A percentile compares a stretch with the other conserved stretches of the same genome.
Conservation (phyloP, 1,140 invertebrate genomes). For the Drosophila dunni region DNA sequence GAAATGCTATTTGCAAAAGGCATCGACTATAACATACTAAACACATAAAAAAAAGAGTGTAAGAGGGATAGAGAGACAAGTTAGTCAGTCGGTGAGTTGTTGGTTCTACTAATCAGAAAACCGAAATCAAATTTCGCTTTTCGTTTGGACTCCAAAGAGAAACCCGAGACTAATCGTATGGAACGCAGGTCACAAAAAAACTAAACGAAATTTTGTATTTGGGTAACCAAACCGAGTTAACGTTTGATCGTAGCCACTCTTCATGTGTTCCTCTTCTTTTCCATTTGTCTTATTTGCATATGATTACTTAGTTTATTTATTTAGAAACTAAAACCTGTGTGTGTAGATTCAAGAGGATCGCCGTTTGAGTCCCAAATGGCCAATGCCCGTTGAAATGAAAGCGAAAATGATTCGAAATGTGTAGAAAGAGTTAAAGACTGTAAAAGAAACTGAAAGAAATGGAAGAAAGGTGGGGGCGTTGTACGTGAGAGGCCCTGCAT, state of each 20-base stretch:
- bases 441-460: background rate
- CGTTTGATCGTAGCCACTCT: constrained; percentile 11
- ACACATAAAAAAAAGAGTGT: background rate
- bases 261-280: constrained; percentile 12
- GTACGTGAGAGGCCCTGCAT: constrained; percentile 50
- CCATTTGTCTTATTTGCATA: constrained; percentile 69
- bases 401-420: constrained; percentile 69
- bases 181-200: constrained; percentile 46
- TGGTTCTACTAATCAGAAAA: constrained; percentile 80
- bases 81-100: constrained; percentile 43
- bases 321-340: constrained; percentile 50
- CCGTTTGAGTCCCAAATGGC: constrained; percentile 35
- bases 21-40: constrained; percentile 2
- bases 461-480: constrained; percentile 58
- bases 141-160: constrained; percentile 74
- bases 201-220: constrained; percentile 71
- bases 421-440: constrained; percentile 15
- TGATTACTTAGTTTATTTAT: constrained; percentile 63
- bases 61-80: constrained; percentile 13
- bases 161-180: constrained; percentile 78
- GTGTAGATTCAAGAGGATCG: constrained; percentile 25
- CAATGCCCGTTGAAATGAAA: constrained; percentile 61
- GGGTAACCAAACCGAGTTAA: constrained; percentile 72
- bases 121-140: constrained; percentile 81
- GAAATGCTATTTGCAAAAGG: constrained; percentile 55